Evolutionary conservation across 2,797 vertebrate species (phyloP).

Genomic region (Periophthalmus magnuspinnatus): DNA sequence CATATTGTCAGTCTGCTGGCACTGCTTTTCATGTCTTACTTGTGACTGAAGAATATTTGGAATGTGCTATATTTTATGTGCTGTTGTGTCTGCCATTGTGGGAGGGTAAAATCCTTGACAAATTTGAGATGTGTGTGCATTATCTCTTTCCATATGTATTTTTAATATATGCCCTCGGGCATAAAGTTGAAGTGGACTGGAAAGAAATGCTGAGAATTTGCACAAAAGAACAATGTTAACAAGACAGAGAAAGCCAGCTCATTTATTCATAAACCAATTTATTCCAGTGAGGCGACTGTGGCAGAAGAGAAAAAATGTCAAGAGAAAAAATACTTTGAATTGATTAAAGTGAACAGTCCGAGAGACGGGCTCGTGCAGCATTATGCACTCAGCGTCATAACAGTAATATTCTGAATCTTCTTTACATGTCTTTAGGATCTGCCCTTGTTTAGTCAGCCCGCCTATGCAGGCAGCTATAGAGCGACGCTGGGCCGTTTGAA

Average conservation of each 20-base stretch:
- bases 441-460: conserved; percentile 61
- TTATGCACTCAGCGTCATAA: conserved; percentile 66
- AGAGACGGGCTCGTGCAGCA: conserved; percentile 51
- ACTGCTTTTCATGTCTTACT: conserved; percentile 53
- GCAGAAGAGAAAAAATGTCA: conserved; percentile 65
- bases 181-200: conserved; percentile 83
- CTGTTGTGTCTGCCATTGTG: conserved; percentile 69
- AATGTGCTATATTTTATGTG: conserved; percentile 58
- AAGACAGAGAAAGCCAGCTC: conserved; percentile 79
- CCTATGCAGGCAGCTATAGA: conserved; percentile 49
- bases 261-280: conserved; percentile 88
- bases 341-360: conserved; percentile 78
- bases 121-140: conserved; percentile 80
- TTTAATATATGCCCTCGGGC: conserved; percentile 84
- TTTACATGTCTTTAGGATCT: conserved; percentile 47
- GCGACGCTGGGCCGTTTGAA: conserved; percentile 56
- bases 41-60: conserved; percentile 46
- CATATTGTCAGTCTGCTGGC: conserved; percentile 60
- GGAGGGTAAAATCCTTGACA: conserved; percentile 74
- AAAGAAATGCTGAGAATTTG: conserved; percentile 77
- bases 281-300: conserved; percentile 79
- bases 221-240: conserved; percentile 85
- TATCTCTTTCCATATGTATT: conserved; percentile 84
- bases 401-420: conserved; percentile 66
- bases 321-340: conserved; percentile 77